These are phyloP conservation scores for Orbicella faveolata DNA, from an alignment of 64 coral and sea anemone species.

Conservation along the genomic window DNA sequence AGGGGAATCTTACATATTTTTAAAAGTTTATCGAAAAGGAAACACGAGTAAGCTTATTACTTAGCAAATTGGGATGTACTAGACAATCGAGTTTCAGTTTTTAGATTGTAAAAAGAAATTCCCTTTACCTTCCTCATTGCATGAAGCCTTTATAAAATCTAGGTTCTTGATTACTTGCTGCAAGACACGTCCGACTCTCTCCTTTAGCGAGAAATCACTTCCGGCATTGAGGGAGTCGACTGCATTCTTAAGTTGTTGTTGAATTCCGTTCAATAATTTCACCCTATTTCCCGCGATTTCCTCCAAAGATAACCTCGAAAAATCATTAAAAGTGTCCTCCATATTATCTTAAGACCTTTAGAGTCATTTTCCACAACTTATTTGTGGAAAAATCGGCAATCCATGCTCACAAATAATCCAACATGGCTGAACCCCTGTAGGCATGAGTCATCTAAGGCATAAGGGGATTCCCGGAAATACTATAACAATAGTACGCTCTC, in stretches of 20 bases:
- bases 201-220: not conserved
- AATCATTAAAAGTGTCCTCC: not conserved
- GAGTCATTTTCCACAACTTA: too few species aligned
- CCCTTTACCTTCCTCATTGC: constrained; percentile 16
- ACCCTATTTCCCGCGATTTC: constrained; percentile 7
- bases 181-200: not conserved
- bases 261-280: constrained; percentile 12
- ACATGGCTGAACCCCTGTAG: not conserved
- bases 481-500: not conserved
- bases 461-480: constrained; percentile 3
- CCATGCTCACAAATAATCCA: not conserved
- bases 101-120: too few species aligned
- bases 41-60: too few species aligned
- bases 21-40: too few species aligned
- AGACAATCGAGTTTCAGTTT: too few species aligned
- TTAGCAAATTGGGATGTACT: too few species aligned
- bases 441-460: too few species aligned
- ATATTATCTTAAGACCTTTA: not conserved
- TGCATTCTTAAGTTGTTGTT: not conserved
- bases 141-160: constrained; percentile 9
- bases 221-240: not conserved
- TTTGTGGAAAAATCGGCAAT: not conserved
- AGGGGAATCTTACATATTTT: too few species aligned
- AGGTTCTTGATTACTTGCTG: not conserved
- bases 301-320: not conserved